Evolutionary conservation across 2,113 vertebrate genomes (phyloP).

Genomic region (Uria aalge): DNA sequence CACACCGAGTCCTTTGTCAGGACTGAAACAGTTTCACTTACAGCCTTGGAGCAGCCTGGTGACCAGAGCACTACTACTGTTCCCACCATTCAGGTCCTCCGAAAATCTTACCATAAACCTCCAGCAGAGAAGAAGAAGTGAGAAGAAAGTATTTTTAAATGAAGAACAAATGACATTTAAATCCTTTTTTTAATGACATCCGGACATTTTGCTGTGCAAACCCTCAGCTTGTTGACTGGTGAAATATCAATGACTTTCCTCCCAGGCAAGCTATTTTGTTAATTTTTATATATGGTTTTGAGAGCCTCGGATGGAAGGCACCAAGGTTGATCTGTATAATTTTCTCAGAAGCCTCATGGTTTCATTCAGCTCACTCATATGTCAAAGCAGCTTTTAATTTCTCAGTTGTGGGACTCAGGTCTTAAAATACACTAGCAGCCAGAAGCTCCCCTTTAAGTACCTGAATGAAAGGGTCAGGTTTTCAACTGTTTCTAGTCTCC

Average conservation of each 20-base stretch:
- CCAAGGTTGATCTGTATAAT: background rate
- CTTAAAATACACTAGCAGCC: background rate
- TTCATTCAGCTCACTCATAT: conserved; percentile 1
- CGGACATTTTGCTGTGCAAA: background rate
- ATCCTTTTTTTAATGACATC: background rate
- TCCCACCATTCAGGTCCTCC: background rate
- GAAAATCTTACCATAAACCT: background rate
- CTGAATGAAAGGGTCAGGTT: conserved; percentile 36
- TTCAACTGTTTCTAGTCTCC: background rate
- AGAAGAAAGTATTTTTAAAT: background rate
- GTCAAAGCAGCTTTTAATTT: conserved; percentile 46
- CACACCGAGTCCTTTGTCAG: rapidly evolving
- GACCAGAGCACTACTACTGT: background rate
- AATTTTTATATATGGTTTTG: conserved; percentile 38
- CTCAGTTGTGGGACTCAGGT: background rate
- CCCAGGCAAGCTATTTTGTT: background rate
- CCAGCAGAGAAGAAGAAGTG: background rate
- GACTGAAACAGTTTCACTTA: background rate
- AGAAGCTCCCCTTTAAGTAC: background rate
- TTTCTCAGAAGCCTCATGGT: conserved; percentile 19
- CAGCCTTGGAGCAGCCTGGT: background rate
- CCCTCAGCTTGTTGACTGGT: background rate
- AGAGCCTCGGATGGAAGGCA: background rate
- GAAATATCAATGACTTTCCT: background rate
- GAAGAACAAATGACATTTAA: background rate